Evolutionary conservation across 2,113 vertebrate genomes (phyloP).

Genomic region (Gracilinanus agilis): DNA sequence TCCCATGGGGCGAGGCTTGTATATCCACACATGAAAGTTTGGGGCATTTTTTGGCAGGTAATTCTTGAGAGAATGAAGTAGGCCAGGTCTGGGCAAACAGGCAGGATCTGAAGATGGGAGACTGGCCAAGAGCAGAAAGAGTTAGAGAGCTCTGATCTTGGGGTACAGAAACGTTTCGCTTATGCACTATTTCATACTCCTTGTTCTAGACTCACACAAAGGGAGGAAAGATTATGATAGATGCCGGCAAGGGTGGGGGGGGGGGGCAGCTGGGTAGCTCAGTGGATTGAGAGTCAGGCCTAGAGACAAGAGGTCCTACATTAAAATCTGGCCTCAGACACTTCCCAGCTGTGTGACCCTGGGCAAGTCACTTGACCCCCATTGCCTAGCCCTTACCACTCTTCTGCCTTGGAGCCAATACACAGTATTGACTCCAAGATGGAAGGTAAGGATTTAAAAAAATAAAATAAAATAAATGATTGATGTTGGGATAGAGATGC

Average conservation of each 20-base stretch:
- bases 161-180: background rate
- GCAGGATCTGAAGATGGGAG: background rate
- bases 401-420: too few relatives aligned
- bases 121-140: background rate
- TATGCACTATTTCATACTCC: background rate
- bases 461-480: too few relatives aligned
- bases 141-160: background rate
- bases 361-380: too few relatives aligned
- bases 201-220: background rate
- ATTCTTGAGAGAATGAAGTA: background rate
- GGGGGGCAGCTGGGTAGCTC: too few relatives aligned
- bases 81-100: background rate
- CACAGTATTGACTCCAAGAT: too few relatives aligned
- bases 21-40: background rate
- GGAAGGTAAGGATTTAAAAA: too few relatives aligned
- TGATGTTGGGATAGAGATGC: background rate
- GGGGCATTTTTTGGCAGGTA: background rate
- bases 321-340: too few relatives aligned
- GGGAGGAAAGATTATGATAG: background rate
- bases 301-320: too few relatives aligned
- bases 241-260: too few relatives aligned
- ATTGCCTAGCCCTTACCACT: too few relatives aligned
- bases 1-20: background rate
- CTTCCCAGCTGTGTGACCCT: too few relatives aligned
- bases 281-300: too few relatives aligned